Conservation (phyloP, 2,113 vertebrate species). For the Okapia johnstoni region DNA sequence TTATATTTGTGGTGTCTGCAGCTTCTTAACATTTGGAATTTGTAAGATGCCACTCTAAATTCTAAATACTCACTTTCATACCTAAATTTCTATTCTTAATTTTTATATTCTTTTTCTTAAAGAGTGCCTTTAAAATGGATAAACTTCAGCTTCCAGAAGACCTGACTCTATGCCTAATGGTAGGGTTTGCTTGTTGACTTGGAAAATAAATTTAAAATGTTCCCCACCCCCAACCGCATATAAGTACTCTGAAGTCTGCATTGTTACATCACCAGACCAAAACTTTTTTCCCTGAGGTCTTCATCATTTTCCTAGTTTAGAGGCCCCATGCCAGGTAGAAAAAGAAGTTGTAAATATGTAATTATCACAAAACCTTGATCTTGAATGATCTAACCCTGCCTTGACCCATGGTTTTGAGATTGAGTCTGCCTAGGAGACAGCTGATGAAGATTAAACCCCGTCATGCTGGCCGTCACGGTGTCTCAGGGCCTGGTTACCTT, state of each 20-base stretch:
- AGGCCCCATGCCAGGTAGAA: background rate
- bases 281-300: background rate
- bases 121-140: background rate
- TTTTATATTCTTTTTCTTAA: background rate
- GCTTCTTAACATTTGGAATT: background rate
- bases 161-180: background rate
- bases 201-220: background rate
- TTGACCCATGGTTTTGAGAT: background rate
- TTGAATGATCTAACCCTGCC: conserved; percentile 9
- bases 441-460: background rate
- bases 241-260: background rate
- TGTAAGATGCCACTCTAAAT: background rate
- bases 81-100: background rate
- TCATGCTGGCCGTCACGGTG: fast-evolving
- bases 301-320: conserved; percentile 17
- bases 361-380: conserved; percentile 40
- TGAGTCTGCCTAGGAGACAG: background rate
- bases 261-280: background rate
- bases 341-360: conserved; percentile 22
- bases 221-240: too few relatives aligned
- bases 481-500: too few relatives aligned
- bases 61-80: background rate
- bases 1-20: background rate
- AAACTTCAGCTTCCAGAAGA: background rate
- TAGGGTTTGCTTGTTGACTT: background rate